Conservation (phyloP, 2,113 vertebrate genomes). For the Cheirogaleus medius region DNA sequence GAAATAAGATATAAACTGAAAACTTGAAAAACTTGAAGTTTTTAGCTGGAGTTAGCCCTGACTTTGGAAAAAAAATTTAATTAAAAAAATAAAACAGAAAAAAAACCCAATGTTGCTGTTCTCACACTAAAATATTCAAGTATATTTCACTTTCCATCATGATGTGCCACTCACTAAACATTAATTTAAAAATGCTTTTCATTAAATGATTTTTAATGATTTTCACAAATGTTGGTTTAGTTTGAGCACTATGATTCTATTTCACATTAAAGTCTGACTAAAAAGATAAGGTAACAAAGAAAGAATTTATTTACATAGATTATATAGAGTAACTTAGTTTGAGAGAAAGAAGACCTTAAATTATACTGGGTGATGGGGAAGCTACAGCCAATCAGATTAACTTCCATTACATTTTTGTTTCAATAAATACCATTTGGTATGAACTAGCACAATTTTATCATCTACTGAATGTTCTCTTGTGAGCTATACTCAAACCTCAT, state of each 20-base stretch:
- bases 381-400: background rate
- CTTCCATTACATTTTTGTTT: background rate
- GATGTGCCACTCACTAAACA: background rate
- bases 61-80: background rate
- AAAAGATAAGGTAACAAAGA: background rate
- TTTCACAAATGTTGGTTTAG: background rate
- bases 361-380: background rate
- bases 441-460: background rate
- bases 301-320: background rate
- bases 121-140: background rate
- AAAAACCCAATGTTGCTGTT: background rate
- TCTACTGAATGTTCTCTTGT: background rate
- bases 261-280: background rate
- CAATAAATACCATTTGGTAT: background rate
- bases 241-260: background rate
- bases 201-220: background rate
- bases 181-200: background rate
- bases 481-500: background rate
- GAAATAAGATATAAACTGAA: background rate
- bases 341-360: background rate
- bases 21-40: background rate
- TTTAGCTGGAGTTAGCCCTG: background rate
- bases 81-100: background rate
- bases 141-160: background rate
- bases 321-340: background rate